Evolutionary conservation across 2,797 vertebrate species (phyloP).

Genomic region (Enteromius viviparus): DNA sequence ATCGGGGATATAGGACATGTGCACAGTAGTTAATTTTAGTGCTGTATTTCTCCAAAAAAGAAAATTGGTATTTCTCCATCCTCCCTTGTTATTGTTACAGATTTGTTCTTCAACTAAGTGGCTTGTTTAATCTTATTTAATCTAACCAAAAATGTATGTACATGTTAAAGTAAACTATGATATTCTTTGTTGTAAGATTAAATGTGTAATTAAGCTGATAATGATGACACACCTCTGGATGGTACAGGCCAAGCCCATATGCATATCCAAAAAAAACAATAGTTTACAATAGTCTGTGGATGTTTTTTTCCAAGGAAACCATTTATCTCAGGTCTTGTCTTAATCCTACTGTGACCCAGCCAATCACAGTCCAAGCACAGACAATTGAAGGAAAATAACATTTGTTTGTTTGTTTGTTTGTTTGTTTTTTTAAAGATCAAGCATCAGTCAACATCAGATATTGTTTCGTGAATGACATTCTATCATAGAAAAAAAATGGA

Average conservation of each 20-base stretch:
- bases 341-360: neutral
- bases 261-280: neutral
- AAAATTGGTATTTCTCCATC: neutral
- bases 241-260: neutral
- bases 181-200: neutral
- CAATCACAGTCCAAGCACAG: neutral
- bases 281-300: neutral
- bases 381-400: neutral
- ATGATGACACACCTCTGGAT: neutral
- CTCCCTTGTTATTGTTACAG: neutral
- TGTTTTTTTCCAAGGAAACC: neutral
- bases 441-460: conserved; percentile 6
- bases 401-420: too few species aligned
- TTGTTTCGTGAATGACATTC: neutral
- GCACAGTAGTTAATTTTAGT: neutral
- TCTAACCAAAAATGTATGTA: neutral
- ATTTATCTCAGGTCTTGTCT: neutral
- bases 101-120: neutral
- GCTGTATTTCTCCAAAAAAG: neutral
- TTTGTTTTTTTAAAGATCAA: too few species aligned
- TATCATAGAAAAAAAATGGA: neutral
- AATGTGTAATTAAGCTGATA: too few species aligned
- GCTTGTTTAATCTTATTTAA: neutral
- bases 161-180: neutral
- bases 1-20: neutral